These are phyloP conservation scores for Tragelaphus scriptus DNA, from an alignment of 2,113 vertebrate species.

Conservation along the genomic window DNA sequence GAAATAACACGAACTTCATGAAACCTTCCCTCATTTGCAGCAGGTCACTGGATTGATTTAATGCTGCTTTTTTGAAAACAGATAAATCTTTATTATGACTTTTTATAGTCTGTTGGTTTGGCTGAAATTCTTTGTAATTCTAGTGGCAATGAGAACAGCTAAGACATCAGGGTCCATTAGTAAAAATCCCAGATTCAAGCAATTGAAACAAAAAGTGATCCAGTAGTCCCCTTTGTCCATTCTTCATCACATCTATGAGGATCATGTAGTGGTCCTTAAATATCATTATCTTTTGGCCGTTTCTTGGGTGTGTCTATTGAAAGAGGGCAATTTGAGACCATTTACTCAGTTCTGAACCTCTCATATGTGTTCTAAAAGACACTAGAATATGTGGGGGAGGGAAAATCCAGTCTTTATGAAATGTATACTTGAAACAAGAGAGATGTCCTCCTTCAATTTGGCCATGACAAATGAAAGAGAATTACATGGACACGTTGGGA, in stretches of 20 bases:
- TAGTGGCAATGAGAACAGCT: background rate
- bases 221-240: background rate
- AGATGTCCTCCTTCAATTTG: background rate
- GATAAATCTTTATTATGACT: background rate
- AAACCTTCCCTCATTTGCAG: background rate
- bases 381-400: background rate
- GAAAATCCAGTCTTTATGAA: background rate
- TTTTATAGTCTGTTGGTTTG: background rate
- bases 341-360: background rate
- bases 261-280: background rate
- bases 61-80: background rate
- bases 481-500: background rate
- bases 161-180: background rate
- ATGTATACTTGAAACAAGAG: background rate
- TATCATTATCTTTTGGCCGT: background rate
- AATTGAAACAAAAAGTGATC: background rate
- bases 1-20: background rate
- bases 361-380: background rate
- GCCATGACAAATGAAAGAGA: background rate
- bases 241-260: background rate
- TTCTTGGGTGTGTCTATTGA: constrained; percentile 6
- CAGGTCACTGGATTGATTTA: background rate
- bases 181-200: constrained; percentile 7
- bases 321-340: background rate
- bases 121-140: background rate